Base-by-base conservation (phyloP, 1,140 invertebrate species). In the Neodiprion fabricii region DNA sequence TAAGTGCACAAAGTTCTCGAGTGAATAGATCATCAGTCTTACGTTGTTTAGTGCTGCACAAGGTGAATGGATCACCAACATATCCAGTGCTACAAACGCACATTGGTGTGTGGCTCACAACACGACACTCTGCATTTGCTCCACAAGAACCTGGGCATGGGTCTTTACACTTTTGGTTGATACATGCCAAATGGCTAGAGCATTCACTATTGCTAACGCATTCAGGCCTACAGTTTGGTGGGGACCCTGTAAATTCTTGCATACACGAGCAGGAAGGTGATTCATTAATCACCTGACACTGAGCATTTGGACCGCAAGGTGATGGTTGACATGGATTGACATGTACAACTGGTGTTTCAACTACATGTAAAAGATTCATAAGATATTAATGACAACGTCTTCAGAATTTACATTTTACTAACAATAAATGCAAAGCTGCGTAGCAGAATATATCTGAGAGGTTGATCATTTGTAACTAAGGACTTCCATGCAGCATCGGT, bases 1-100 rank as follows among this genome's bases (percentile, higher is more conserved):
- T 61, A 7, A 61, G 11, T 14, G 11, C n/a, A 17, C 0, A 17
- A 5, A 61, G 50, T 14, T 53, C 10, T 53, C n/a, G 10, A 53
- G 53, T 61, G 8, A 17, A 17, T 61, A 17, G n/a, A 61, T 17
- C 28, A 40, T 40, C 4, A 61, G 72, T 78, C 78, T 85, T 83
- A 82, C 85, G 80, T 79, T 77, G 72, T 11, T 80, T 69, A 21
- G 21, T 21, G 11, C 67, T 81, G 74, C 89, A 90, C 40, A 83
- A 79, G 48, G 82, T 81, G 75, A 91, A 93, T 17, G 94, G 93
- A 89, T 95, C 93, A 67, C 94, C 94, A n/a, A 90, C 88, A 78
- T 91, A 94, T 70, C 92, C 91, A 14, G 85, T 82, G 61, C 90
- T 84, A 84, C 94, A 95, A 47, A 85, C 84, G 77, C 94, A 95